Evolutionary conservation across 2,888 invertebrate genomes (phyloP).

Genomic region (Habroteleia sp.): DNA sequence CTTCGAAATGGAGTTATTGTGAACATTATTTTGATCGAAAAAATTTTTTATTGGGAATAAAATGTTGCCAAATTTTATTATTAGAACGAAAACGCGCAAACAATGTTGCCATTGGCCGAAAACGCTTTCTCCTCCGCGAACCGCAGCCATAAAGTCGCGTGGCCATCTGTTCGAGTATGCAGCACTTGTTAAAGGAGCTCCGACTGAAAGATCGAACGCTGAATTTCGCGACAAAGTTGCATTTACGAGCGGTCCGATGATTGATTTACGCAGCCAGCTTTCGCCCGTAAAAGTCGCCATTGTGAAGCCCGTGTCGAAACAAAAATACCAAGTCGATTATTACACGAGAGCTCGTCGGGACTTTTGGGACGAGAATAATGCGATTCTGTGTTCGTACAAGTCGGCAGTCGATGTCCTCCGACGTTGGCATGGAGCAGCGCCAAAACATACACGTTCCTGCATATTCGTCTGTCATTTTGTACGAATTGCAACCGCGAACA

Average conservation of each 20-base stretch:
- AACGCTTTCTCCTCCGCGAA: too few species aligned
- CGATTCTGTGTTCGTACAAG: constrained; percentile 28
- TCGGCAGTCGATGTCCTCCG: constrained; percentile 18
- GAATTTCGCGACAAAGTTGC: constrained; percentile 27
- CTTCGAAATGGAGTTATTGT: too few species aligned
- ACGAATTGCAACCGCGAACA: constrained; percentile 51
- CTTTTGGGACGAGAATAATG: constrained; percentile 19
- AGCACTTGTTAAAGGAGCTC: constrained; percentile 3
- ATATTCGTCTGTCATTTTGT: constrained; percentile 58
- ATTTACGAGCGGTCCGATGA: constrained; percentile 22
- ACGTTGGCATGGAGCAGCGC: constrained; percentile 39
- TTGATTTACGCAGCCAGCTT: constrained; percentile 24
- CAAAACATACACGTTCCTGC: constrained; percentile 53
- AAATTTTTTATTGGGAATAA: too few species aligned
- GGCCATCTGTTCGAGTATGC: too few species aligned
- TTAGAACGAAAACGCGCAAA: too few species aligned
- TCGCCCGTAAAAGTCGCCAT: constrained; percentile 11
- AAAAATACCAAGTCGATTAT: constrained; percentile 26
- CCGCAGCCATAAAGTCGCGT: too few species aligned
- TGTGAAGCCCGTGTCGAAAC: constrained; percentile 13
- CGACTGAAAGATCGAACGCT: constrained; percentile 17
- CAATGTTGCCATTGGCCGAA: too few species aligned
- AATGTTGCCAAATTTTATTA: too few species aligned
- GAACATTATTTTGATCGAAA: too few species aligned
- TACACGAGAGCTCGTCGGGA: not conserved